Percentiles rank a stretch among this genome's conserved stretches.
Conservation (phyloP, 1,140 invertebrate genomes). For the Calosoma granatense region DNA sequence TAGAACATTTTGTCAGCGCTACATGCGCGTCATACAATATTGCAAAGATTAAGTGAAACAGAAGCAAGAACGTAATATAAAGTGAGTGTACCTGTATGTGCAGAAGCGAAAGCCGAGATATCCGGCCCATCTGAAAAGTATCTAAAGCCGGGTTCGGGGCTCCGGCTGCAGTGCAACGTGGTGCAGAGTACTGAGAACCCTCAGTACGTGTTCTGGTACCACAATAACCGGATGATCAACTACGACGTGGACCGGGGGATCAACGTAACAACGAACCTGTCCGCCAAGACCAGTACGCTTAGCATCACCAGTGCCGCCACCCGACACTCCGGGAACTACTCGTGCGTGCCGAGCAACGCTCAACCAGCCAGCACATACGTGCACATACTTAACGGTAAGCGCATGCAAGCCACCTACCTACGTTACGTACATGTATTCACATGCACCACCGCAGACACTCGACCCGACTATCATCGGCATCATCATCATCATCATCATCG, state of each 20-base stretch:
- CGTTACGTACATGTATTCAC: conserved; percentile 2
- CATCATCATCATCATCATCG: no score
- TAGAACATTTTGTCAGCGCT: no score
- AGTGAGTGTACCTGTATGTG: no score
- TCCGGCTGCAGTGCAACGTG: conserved; percentile 68
- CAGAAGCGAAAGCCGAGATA: conserved; percentile 80
- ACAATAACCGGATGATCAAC: conserved; percentile 82
- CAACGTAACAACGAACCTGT: conserved; percentile 63
- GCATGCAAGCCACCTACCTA: no score
- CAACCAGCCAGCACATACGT: conserved; percentile 73
- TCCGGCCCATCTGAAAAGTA: conserved; percentile 73
- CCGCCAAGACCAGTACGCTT: conserved; percentile 45
- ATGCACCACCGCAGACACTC: no score
- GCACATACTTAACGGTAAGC: conserved; percentile 73
- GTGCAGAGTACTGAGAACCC: conserved; percentile 72
- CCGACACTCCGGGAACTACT: conserved; percentile 78
- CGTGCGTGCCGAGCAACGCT: conserved; percentile 76
- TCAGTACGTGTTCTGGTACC: conserved; percentile 83
- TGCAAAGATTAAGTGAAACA: no score
- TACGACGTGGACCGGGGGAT: conserved; percentile 75
- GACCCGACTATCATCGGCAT: no score
- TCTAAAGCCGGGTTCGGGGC: conserved; percentile 71
- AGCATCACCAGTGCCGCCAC: conserved; percentile 54
- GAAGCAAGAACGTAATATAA: no score
- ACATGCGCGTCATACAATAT: no score